Base-by-base conservation (phyloP, 2,113 vertebrate species). In the Dascyllus trimaculatus region DNA sequence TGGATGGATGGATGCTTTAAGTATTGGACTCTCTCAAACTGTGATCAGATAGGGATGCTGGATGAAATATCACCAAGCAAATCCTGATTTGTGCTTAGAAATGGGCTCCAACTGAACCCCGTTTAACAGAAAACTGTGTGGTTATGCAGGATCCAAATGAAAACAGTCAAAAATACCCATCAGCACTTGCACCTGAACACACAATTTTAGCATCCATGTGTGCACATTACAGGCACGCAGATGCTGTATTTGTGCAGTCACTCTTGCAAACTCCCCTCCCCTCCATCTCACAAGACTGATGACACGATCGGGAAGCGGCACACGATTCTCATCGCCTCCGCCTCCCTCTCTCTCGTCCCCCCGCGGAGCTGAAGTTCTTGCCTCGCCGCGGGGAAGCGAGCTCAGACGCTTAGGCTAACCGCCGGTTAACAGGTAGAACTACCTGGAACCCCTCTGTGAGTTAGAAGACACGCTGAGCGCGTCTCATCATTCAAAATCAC, bases 401-500 rank as follows among this genome's bases (percentile, higher is more conserved):
- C 75, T 87, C 69, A 80, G 61, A 88, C 63, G 71, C 71, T 88
- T 81, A 83, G 79, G 81, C 85, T 87, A 85, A 90, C 81, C 0
- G 61, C 18, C 13, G 62, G 79, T 70, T 88, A 86, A 89, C 77
- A 66, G 74, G 73, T 71, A 79, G 54, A 73, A 54, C 78, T 81
- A 80, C 85, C 82, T 43, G 60, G 43, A 80, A 65, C 86, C 88
- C 82, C 82, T 82, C 62, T 70, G 84, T 32, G 81, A 80, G 64
- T 85, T 38, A 29, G 90, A 40, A 60, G 51, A 80, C 88, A 75
- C 10, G 45, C 90, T 85, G 90, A 24, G 83, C 43, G 1, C 15
- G 52, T 72, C 78, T 82, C 90, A 82, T 82, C 86, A 32, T 67
- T 78, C 67, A 57, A 78, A 88, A 89, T 88, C 77, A 85, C 83